Evolutionary conservation across 2,888 invertebrate species (phyloP), one percentile per base, ranked within the genome.

Genomic region (Caenorhabditis sp.): DNA sequence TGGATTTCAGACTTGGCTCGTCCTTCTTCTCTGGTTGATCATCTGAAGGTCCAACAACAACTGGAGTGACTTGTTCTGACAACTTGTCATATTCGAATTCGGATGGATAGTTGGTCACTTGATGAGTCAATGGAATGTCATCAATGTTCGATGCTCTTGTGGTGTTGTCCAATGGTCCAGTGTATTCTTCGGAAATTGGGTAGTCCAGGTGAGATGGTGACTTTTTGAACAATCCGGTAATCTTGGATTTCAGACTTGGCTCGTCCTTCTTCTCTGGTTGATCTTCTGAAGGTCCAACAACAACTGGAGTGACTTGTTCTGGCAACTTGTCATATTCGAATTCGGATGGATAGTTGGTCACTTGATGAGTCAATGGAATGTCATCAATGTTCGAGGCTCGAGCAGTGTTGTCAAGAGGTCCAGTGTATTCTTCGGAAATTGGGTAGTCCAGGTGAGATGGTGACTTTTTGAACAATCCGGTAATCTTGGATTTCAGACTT

Each of bases 371-470:
- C 23, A 51, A 21, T 51, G 51, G 51, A 21, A 21, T 51, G n/a
- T 51, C 51, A 8, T 51, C 51, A 51, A 51, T 51, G 21, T 51
- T 51, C 51, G 51, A 51, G 8, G 53, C 43, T 37, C 62, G 17
- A 19, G 24, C 50, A 21, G 62, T 62, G 57, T 53, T 57, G 26
- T 78, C 80, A 26, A 76, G 36, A 43, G 71, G 71, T n/a, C 71
- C 71, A 50, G 61, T 58, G 59, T 61, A 71, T 24, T 26, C 23
- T 36, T 66, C 71, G 59, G 57, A 55, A 14, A 54, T 58, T 27
- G 71, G 71, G 55, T 71, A 71, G 51, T 71, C 71, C 55, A 61
- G 62, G 37, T 71, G 71, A 12, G 66, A 55, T 21, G 71, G 53
- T 12, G 62, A 55, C 63, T 71, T 71, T 49, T 67, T 71, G 62